Evolutionary conservation across 2,113 vertebrate species (phyloP).

Genomic region (Otus sunia): DNA sequence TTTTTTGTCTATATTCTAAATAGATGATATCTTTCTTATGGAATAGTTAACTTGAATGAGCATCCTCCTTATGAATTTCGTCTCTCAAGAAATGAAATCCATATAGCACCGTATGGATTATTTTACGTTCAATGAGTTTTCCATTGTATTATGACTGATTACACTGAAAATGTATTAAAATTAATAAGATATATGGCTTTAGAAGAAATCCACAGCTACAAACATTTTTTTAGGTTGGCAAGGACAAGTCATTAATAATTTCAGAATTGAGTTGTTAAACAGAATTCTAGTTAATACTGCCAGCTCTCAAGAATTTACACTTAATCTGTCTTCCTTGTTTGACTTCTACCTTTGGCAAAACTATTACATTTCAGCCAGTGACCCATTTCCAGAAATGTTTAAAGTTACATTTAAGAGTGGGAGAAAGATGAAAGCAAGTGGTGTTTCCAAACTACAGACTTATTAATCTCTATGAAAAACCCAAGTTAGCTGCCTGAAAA

Average conservation of each 20-base stretch:
- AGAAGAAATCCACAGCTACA: not conserved
- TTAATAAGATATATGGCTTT: conserved; percentile 17
- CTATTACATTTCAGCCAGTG: not conserved
- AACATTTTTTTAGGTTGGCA: not conserved
- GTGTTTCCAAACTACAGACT: conserved; percentile 8
- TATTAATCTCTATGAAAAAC: not conserved
- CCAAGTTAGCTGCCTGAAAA: not conserved
- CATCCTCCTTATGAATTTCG: not conserved
- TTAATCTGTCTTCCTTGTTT: conserved; percentile 57
- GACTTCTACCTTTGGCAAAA: conserved; percentile 41
- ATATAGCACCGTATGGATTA: not conserved
- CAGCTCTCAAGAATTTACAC: conserved; percentile 52
- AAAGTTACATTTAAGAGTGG: conserved; percentile 6
- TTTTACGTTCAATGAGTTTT: conserved; percentile 31
- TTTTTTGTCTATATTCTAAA: not conserved
- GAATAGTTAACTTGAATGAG: not conserved
- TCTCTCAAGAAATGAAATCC: not conserved
- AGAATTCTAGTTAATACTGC: conserved; percentile 58
- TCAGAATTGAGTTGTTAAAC: conserved; percentile 54
- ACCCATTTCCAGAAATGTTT: conserved; percentile 43
- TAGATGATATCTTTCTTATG: conserved; percentile 1
- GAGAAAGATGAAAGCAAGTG: conserved; percentile 29
- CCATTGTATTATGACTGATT: conserved; percentile 34
- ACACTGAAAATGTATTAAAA: conserved; percentile 2
- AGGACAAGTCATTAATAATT: conserved; percentile 49